Base-by-base conservation (phyloP, 2,113 vertebrate genomes). In the Formicarius rufipectus region DNA sequence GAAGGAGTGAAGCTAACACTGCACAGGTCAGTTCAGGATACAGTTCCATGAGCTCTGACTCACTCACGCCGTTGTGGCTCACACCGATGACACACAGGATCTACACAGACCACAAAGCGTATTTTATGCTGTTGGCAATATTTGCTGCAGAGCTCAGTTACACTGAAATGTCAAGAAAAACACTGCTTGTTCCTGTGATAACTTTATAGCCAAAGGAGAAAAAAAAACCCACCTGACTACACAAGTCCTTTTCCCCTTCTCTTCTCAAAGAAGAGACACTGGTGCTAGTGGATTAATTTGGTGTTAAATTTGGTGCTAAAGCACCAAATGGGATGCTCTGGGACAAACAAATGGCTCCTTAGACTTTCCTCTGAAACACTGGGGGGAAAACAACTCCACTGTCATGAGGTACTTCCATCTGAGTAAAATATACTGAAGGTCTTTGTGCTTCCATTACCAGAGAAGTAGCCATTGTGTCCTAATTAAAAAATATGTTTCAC, bases 11-110 rank as follows among this genome's bases (percentile, higher is more conserved):
- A 35, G 98, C 98, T 75, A 99, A 89, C 24, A 97, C 50, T 17
- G 98, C 97, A 95, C 98, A 98, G 86, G 98, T 97, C 89, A 99
- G 88, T 21, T 99, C 98, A 49, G 99, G 98, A 87, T 98, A 98
- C 87, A 99, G 97, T 50, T 99, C 99, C 96, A 98, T 98, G 40
- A 99, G 89, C 89, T 99, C 99, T 8, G 99, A 99, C 91, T 99
- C 99, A 69, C 99, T 99, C 79, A 99, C 87, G 7, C 99, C 99
- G 67, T 99, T 99, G 97, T 99, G 99, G 96, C 99, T 99, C 39
- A 99, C 98, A 87, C 97, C 98, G 3, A 99, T 97, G 56, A 99
- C 97, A 96, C 99, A 99, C 55, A 99, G 96, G 35, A 99, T 98
- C 99, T 99, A 94, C 10, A 30, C 1, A 62, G 15, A 85, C 56